Conservation (phyloP, 1,140 invertebrate genomes). For the Xylocopa sonorina region DNA sequence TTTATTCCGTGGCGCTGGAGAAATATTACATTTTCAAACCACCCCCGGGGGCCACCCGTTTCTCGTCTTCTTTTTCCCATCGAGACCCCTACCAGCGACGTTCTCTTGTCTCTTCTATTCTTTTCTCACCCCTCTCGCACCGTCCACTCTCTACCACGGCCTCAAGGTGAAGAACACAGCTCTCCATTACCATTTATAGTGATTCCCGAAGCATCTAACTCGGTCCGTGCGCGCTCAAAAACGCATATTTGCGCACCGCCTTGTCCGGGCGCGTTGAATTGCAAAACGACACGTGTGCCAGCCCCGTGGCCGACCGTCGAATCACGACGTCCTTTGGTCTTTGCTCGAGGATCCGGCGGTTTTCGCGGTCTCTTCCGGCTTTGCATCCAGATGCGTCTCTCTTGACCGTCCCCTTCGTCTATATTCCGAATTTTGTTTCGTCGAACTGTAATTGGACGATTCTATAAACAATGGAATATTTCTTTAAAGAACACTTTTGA, state of each 20-base stretch:
- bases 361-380: background rate
- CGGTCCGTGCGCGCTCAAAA: conserved; percentile 62
- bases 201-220: conserved; percentile 75
- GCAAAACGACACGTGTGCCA: conserved; percentile 49
- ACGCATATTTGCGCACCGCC: conserved; percentile 44
- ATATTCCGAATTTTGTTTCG: no score
- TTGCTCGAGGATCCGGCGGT: background rate
- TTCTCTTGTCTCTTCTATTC: conserved; percentile 2
- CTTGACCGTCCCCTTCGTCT: background rate
- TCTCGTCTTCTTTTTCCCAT: conserved; percentile 42
- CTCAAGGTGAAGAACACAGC: conserved; percentile 61
- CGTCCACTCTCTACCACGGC: conserved; percentile 46
- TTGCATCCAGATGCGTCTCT: background rate
- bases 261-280: conserved; percentile 39
- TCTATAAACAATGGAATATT: no score
- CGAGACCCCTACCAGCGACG: background rate
- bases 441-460: no score
- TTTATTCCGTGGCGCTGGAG: conserved; percentile 71
- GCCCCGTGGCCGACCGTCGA: background rate
- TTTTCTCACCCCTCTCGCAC: background rate
- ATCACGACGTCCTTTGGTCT: conserved; percentile 1
- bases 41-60: conserved; percentile 23
- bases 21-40: conserved; percentile 79
- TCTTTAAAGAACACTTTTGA: no score
- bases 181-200: conserved; percentile 81